phyloP scores from a whole-genome alignment of 2,797 vertebrate species.

The Chloroceryle amazona region DNA sequence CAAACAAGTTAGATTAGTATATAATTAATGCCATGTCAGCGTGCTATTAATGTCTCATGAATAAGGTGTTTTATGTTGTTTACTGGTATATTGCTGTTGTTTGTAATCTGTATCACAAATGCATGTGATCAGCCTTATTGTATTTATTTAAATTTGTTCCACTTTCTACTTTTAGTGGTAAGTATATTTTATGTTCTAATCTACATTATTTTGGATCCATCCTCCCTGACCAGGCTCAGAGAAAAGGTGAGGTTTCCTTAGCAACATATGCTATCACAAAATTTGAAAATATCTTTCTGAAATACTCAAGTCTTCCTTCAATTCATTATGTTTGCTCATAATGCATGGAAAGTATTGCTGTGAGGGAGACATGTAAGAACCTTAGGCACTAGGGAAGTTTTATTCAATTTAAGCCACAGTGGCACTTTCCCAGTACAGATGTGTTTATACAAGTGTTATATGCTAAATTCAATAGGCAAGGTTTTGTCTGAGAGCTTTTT shows the following conservation, averaged over 20 bases:
- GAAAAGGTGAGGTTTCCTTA: background rate
- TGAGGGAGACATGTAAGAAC: background rate
- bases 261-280: background rate
- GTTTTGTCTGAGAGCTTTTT: background rate
- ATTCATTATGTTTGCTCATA: background rate
- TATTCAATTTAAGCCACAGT: background rate
- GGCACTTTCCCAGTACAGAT: background rate
- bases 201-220: background rate
- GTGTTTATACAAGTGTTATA: background rate
- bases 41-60: background rate
- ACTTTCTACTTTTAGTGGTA: background rate
- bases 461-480: background rate
- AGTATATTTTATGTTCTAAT: background rate
- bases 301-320: background rate
- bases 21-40: background rate
- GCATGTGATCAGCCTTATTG: background rate
- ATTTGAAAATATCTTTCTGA: background rate
- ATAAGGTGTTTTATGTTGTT: conserved; percentile 10
- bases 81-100: background rate
- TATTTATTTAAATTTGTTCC: background rate
- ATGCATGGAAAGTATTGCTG: background rate
- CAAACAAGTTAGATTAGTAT: conserved; percentile 1
- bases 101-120: background rate
- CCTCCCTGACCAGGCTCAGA: background rate
- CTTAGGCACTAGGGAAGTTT: background rate